Evolutionary conservation across 2,113 vertebrate species (phyloP), one percentile per base, ranked within the genome.

Genomic region (Trogon melanurus): DNA sequence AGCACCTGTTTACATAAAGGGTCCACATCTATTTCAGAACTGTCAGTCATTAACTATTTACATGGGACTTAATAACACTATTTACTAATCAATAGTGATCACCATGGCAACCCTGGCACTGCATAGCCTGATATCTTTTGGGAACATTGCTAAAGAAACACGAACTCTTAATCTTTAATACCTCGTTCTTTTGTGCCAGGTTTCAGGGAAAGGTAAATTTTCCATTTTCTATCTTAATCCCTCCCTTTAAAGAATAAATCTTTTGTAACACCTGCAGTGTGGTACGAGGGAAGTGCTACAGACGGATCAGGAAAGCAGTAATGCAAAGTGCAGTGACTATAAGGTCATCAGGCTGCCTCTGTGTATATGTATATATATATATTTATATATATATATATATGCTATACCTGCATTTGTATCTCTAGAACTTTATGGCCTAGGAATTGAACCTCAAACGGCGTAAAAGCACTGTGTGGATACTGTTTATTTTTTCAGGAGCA

Each of bases 21-120:
- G 9, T 34, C 30, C 48, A 69, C 17, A 57, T 69, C n/a, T 93
- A 34, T 78, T 93, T 95, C 69, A 93, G 74, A 87, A 36, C 50
- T 95, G 85, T 60, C 85, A 85, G 50, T 92, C 87, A 93, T 88
- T 72, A 91, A 62, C 38, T 89, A 75, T 88, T 96, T 94, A 89
- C 61, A 64, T 79, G 38, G 13, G 30, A 86, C 57, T 81, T 95
- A 92, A 85, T 78, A 79, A 50, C 51, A 66, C 60, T 88, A 38
- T 88, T 95, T 85, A 76, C 61, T 85, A 75, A 91, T 87, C 94
- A 88, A 73, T 82, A 82, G n/a, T 48, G 64, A 94, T 73, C 93
- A 85, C 91, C 88, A 92, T 93, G 83, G 92, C 82, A 97, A 97
- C 96, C 62, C 18, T 71, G 73, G 27, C 61, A 73, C 91, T 66